phyloP scores from a whole-genome alignment of 2,113 vertebrate species.

The Erythrocercus mccallii region DNA sequence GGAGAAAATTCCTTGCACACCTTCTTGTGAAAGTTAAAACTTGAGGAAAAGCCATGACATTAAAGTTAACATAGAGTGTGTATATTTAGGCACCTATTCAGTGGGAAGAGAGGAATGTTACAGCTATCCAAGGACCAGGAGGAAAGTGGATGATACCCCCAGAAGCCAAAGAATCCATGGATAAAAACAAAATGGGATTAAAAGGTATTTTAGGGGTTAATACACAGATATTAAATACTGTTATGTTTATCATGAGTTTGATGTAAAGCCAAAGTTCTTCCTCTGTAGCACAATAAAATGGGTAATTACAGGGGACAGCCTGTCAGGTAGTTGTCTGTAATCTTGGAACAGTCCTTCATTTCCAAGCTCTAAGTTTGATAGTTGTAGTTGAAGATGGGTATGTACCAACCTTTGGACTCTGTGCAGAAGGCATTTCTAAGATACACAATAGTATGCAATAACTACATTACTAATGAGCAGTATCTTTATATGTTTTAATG shows the following conservation, averaged over 20 bases:
- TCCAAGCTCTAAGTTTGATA: not conserved
- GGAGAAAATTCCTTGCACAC: not conserved
- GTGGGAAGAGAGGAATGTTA: conserved; percentile 92
- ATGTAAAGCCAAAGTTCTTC: not conserved
- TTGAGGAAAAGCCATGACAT: not conserved
- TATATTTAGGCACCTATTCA: conserved; percentile 83
- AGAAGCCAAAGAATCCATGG: conserved; percentile 96
- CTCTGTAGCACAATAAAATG: not conserved
- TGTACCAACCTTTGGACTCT: not conserved
- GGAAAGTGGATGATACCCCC: conserved; percentile 94
- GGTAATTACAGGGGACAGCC: not conserved
- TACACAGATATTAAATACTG: not conserved
- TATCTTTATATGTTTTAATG: not conserved
- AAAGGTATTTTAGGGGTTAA: conserved; percentile 79
- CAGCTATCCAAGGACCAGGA: conserved; percentile 88
- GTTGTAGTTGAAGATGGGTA: not conserved
- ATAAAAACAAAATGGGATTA: conserved; percentile 92
- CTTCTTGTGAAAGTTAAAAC: not conserved
- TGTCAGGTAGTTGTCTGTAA: not conserved
- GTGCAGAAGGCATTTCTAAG: not conserved
- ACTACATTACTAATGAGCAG: not conserved
- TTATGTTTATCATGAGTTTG: not conserved
- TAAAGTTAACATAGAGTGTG: not conserved
- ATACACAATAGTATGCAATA: not conserved
- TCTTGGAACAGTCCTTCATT: not conserved